Percentiles rank a stretch among this genome's conserved stretches.
Conservation (phyloP, 2,113 vertebrate species). For the Bagarius yarrelli region DNA sequence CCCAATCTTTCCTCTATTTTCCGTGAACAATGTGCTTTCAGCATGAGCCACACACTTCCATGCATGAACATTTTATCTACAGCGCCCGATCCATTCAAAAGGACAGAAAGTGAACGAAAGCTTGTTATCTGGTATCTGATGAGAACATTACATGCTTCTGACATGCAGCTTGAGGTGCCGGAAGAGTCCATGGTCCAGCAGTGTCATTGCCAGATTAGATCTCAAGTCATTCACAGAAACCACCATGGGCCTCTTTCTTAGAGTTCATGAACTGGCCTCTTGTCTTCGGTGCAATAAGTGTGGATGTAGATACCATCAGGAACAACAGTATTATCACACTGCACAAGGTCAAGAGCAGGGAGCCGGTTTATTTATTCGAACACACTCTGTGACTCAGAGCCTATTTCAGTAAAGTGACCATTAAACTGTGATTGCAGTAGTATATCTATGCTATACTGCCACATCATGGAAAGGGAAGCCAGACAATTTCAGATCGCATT, state of each 20-base stretch:
- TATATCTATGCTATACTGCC: conserved; percentile 19
- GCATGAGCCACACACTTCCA: conserved; percentile 5
- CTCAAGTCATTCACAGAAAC: conserved; percentile 40
- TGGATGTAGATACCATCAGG: conserved; percentile 45
- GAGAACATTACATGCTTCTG: conserved; percentile 40
- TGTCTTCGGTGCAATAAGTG: conserved; percentile 16
- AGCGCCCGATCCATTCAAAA: conserved; percentile 18
- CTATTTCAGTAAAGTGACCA: conserved; percentile 39
- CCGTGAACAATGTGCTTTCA: conserved; percentile 30
- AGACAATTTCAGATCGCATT: conserved; percentile 49
- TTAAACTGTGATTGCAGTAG: conserved; percentile 34
- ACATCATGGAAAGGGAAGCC: conserved; percentile 20
- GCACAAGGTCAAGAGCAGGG: conserved; percentile 28
- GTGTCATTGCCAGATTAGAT: conserved; percentile 32
- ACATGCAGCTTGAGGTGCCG: conserved; percentile 32
- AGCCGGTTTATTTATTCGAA: conserved; percentile 34
- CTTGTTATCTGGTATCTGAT: conserved; percentile 40
- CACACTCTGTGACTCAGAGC: conserved; percentile 2
- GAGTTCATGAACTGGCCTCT: conserved; percentile 34
- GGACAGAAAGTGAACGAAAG: conserved; percentile 22
- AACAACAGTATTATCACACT: conserved; percentile 43
- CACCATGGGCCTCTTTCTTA: conserved; percentile 40
- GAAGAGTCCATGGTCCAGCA: conserved; percentile 16
- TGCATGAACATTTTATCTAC: conserved; percentile 26
- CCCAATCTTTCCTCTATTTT: conserved; percentile 32